phyloP scores from a whole-genome alignment of 1,140 invertebrate genomes.

The Halictus rubicundus region DNA sequence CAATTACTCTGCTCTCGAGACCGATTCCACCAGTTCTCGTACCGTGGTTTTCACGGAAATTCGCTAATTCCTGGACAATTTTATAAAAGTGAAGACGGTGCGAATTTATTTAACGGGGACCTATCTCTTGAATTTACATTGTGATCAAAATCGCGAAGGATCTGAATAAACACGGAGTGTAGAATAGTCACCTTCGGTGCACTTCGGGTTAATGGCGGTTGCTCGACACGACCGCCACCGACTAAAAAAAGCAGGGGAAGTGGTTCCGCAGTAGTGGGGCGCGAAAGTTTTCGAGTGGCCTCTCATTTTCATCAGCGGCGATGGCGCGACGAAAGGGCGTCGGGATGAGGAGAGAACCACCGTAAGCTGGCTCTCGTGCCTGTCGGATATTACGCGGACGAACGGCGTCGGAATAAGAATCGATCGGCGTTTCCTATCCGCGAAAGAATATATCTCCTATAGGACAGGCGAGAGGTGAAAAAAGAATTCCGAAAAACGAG shows the following conservation, averaged over 20 bases:
- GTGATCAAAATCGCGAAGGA: no score
- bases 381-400: slow-evolving; percentile 68
- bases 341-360: slow-evolving; percentile 41
- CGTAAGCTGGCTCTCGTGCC: slow-evolving; percentile 67
- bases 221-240: slow-evolving; percentile 46
- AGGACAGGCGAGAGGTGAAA: background rate
- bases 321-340: slow-evolving; percentile 4
- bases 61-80: no score
- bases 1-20: no score
- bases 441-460: background rate
- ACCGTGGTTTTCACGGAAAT: no score
- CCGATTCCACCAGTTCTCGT: no score
- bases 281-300: slow-evolving; percentile 63
- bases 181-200: no score
- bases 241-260: background rate
- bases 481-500: background rate
- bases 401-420: slow-evolving; percentile 67
- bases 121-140: no score
- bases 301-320: slow-evolving; percentile 17
- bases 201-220: slow-evolving; percentile 37
- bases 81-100: no score
- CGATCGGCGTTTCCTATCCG: slow-evolving; percentile 54
- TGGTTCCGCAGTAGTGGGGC: slow-evolving; percentile 36
- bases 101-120: no score
- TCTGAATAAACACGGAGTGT: no score